These are phyloP conservation scores for Ranitomeya variabilis DNA, from an alignment of 2,113 vertebrate genomes.

Conservation along the genomic window DNA sequence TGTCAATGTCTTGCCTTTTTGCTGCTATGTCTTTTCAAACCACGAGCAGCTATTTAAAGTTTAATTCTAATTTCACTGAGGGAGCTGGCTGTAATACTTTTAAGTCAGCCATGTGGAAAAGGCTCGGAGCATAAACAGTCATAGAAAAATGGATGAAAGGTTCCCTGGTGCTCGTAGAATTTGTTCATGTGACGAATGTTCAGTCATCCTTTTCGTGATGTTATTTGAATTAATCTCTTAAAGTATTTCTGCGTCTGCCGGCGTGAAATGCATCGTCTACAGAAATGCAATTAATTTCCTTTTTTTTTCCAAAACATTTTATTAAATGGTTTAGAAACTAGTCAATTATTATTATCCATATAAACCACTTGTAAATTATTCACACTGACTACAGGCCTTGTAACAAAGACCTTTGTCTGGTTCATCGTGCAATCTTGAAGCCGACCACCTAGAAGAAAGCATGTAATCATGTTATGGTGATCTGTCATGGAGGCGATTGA, in stretches of 20 bases:
- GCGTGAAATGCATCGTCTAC: background rate
- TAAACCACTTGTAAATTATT: background rate
- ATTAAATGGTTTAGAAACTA: background rate
- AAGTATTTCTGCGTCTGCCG: constrained; percentile 11
- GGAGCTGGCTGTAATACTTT: constrained; percentile 34
- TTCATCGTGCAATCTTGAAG: background rate
- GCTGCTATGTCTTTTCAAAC: constrained; percentile 27
- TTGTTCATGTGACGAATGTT: constrained; percentile 44
- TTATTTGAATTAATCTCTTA: constrained; percentile 42
- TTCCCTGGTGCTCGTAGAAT: constrained; percentile 50
- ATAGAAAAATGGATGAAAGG: constrained; percentile 37
- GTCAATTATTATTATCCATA: background rate
- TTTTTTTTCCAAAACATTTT: background rate
- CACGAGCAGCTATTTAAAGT: constrained; percentile 16
- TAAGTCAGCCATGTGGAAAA: constrained; percentile 52
- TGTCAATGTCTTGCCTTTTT: constrained; percentile 17
- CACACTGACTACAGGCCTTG: background rate
- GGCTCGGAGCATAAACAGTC: constrained; percentile 16
- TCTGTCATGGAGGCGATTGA: background rate
- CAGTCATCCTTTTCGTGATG: constrained; percentile 46
- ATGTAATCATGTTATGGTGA: background rate
- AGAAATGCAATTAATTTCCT: background rate
- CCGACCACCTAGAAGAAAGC: background rate
- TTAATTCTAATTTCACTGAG: background rate
- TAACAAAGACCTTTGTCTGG: background rate